Percentiles rank a stretch among this genome's conserved stretches.
Evolutionary conservation across 2,113 vertebrate species (phyloP).

Genomic region (Aix galericulata): DNA sequence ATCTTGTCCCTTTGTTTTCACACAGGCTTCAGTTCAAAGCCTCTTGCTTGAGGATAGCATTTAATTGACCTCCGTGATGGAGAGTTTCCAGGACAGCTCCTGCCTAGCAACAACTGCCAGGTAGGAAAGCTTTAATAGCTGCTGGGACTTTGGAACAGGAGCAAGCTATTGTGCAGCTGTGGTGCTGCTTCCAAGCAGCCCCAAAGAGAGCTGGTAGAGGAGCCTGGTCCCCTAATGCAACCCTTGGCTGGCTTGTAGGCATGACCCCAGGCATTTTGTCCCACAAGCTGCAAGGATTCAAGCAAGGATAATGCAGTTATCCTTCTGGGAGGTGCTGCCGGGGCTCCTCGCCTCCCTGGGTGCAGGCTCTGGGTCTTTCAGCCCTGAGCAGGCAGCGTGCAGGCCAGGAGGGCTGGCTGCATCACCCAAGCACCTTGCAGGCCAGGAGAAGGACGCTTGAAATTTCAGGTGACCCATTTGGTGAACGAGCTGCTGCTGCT

Average conservation of each 20-base stretch:
- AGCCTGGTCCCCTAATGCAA: neutral
- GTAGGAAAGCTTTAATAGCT: conserved; percentile 12
- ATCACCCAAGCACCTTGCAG: neutral
- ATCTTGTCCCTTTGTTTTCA: conserved; percentile 2
- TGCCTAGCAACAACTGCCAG: conserved; percentile 7
- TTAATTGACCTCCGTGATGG: conserved; percentile 48
- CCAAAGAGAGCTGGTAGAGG: neutral
- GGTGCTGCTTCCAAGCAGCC: neutral
- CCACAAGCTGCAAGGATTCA: neutral
- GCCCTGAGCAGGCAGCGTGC: neutral
- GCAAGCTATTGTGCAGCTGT: neutral
- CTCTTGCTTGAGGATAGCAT: conserved; percentile 42
- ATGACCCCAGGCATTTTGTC: neutral
- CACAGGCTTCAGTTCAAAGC: conserved; percentile 22
- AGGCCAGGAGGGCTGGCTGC: neutral
- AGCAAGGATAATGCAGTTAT: neutral
- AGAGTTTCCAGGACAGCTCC: conserved; percentile 4
- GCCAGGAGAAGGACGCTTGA: fast-evolving
- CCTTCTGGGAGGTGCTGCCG: fast-evolving
- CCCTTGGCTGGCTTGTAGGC: neutral
- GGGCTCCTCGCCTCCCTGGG: neutral
- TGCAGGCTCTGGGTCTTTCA: neutral
- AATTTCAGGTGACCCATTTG: neutral
- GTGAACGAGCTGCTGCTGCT: neutral
- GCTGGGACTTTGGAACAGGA: neutral